Evolutionary conservation across 2,797 vertebrate genomes (phyloP), one percentile per base, ranked within the genome.

Genomic region (Falco novaeseelandiae): DNA sequence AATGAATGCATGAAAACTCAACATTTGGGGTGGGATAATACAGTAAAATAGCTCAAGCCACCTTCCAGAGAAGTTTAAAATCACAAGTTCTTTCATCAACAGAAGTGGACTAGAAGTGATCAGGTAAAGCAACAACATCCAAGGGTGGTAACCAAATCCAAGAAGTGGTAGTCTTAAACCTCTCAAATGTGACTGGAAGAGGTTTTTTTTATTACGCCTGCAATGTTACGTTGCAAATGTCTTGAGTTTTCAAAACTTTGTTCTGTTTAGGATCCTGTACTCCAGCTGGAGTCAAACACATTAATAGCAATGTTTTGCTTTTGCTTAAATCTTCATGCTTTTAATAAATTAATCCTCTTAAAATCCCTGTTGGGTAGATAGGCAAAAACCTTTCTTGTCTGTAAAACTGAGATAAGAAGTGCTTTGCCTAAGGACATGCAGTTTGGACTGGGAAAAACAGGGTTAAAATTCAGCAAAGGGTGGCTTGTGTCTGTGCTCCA

Each of bases 321-420:
- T 83, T 73, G 26, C 71, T 90, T 65, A 79, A 71, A 87, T 87
- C 71, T 94, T 87, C 52, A 62, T 46, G 83, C 67, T 84, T 87
- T 95, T 78, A 92, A 85, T 29, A 94, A 95, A 92, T 85, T 89
- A 96, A 94, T 96, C 78, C 81, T 96, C 88, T 91, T 95, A 95
- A 85, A 34, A 74, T 61, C 67, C 67, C 55, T 84, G 36, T 85
- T 73, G 83, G 51, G 19, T 42, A 92, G 46, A 71, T 26, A 78
- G 55, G 71, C 15, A 87, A 96, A 90, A 90, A 26, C 7, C 30
- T 84, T 55, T 91, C 57, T 93, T 88, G 58, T 77, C 93, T 94
- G 79, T 69, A 87, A 84, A 90, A 67, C 44, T 46, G 63, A 94
- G 83, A 89, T 94, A 95, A 94, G 83, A 87, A 93, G 44, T 61